These are phyloP conservation scores for Ramphastos sulfuratus DNA, from an alignment of 2,113 vertebrate species.

Conservation along the genomic window DNA sequence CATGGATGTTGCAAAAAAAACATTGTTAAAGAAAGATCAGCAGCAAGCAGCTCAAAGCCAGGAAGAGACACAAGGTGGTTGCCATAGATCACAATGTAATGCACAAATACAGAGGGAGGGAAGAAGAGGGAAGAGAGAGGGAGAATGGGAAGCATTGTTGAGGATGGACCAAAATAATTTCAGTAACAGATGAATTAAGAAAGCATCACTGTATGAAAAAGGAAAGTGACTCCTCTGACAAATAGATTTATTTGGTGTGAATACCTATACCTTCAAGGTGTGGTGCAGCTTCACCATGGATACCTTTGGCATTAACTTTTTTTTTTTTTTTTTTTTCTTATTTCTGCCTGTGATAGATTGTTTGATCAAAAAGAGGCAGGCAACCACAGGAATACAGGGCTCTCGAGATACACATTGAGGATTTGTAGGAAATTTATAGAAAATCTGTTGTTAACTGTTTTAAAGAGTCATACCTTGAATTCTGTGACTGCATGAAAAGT, in stretches of 20 bases:
- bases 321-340: background rate
- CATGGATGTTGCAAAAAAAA: background rate
- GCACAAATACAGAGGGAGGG: background rate
- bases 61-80: background rate
- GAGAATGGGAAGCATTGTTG: background rate
- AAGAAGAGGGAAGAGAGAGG: background rate
- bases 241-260: background rate
- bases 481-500: background rate
- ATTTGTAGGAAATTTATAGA: background rate
- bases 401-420: background rate
- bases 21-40: background rate
- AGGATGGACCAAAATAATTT: background rate
- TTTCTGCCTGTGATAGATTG: background rate
- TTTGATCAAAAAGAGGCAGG: background rate
- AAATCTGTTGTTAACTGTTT: background rate
- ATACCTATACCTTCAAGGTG: background rate
- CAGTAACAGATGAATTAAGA: slow-evolving; percentile 37
- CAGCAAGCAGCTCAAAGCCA: background rate
- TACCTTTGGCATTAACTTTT: background rate
- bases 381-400: background rate
- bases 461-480: background rate
- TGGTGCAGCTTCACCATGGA: background rate
- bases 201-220: slow-evolving; percentile 41
- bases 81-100: background rate
- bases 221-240: slow-evolving; percentile 19